A percentile compares a stretch with the other conserved stretches of the same genome.
phyloP scores from a whole-genome alignment of 37 sponge, comb jelly and placozoan genomes.

The Tethya wilhelma region DNA sequence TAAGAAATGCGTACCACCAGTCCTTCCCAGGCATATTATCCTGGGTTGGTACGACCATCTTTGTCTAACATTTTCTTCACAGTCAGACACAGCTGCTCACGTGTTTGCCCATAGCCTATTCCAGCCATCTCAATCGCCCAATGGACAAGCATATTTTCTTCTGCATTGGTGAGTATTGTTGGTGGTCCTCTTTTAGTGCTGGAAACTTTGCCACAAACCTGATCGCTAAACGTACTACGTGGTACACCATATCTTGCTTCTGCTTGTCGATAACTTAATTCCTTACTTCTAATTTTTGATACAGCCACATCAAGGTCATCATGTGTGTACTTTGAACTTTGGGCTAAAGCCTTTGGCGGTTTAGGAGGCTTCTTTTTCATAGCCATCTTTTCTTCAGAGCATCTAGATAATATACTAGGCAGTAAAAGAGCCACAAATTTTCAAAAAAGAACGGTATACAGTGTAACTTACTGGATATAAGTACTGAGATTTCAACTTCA shows the following conservation, averaged over 20 bases:
- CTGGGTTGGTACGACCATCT: slow-evolving; percentile 28
- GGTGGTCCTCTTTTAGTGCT: slow-evolving; percentile 17
- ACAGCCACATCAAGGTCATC: slow-evolving; percentile 2
- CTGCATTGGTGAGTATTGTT: slow-evolving; percentile 10
- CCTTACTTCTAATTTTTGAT: neutral
- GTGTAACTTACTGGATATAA: neutral
- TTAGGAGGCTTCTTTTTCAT: neutral
- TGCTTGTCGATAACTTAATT: slow-evolving; percentile 5
- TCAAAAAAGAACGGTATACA: neutral
- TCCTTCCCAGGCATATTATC: slow-evolving; percentile 42
- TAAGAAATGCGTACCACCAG: slow-evolving; percentile 50
- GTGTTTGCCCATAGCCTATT: slow-evolving; percentile 43
- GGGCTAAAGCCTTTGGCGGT: neutral
- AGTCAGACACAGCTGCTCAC: slow-evolving; percentile 8
- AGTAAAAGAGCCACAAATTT: neutral
- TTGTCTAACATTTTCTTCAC: slow-evolving; percentile 36
- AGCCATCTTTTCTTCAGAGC: neutral
- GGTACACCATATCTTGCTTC: neutral
- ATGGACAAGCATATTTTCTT: slow-evolving; percentile 29
- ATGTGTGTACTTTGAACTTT: neutral
- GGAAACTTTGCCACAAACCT: neutral
- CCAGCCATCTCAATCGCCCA: slow-evolving; percentile 48
- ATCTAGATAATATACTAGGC: neutral
- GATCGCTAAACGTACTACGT: slow-evolving; percentile 12
- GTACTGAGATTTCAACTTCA: neutral